Evolutionary conservation across 1,140 invertebrate genomes (phyloP), one percentile per base, ranked within the genome.

Genomic region (Dendrolimus punctatus): DNA sequence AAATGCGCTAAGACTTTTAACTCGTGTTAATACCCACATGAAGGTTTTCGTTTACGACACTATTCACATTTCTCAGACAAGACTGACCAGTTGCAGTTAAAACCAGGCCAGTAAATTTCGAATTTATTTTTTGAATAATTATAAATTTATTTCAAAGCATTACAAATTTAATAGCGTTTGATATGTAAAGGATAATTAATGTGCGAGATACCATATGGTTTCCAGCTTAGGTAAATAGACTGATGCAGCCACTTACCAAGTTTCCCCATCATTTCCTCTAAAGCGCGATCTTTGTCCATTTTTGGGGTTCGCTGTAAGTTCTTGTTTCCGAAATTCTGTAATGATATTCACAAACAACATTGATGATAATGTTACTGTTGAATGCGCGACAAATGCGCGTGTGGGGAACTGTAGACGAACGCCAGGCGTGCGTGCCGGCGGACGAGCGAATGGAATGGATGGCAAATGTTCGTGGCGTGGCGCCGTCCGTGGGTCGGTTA

Each of bases 251-350:
- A 85, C 89, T 90, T 61, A 91, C 90, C 90, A 55, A 92, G 71
- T 68, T 92, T 91, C 8, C 88, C 88, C 91, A 92, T 92, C 58
- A 92, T 87, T 55, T 92, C 90, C 62, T 92, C 91, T 9, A 92
- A 68, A 38, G 92, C 90, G 53, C 82, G 88, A 76, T 92, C 91
- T 52, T 90, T 89, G 63, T 89, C 91, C 88, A 91, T 91, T 52
- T 48, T 78, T 57, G 38, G 5, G 51, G 47, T 37, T 50, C 55
- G 10, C 43, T 40, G 45, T 9, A 53, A 39, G 43, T 59, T 57
- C 42, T 54, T 53, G 46, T 66, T 57, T 49, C 53, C 44, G 59
- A 59, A 62, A 48, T 69, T 71, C 74, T 80, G 76, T 53, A 73
- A 71, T 42, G 55, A 53, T 52, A 49, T 63, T 64, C 71, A 78